Evolutionary conservation across 2,113 vertebrate species (phyloP).

Genomic region (Mormyrus lacerda): DNA sequence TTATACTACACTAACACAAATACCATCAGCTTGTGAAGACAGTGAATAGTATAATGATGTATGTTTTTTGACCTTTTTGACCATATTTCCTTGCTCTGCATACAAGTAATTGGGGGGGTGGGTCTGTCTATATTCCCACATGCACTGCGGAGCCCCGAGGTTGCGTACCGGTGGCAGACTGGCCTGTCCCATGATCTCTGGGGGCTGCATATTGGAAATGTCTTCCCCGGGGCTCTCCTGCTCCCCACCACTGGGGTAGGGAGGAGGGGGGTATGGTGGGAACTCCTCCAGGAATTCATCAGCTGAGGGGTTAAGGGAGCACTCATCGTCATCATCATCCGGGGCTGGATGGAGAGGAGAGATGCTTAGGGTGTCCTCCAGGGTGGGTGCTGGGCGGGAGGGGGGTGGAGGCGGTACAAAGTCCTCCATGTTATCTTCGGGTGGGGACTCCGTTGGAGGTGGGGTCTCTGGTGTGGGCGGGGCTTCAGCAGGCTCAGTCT

Average conservation of each 20-base stretch:
- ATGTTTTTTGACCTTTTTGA: neutral
- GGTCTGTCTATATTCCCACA: neutral
- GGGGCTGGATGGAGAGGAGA: slow-evolving; percentile 26
- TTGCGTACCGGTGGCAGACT: slow-evolving; percentile 83
- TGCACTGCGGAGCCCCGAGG: neutral
- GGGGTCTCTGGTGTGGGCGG: neutral
- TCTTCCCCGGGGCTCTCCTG: slow-evolving; percentile 79
- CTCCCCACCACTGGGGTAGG: slow-evolving; percentile 83
- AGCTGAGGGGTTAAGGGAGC: slow-evolving; percentile 55
- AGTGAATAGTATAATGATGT: neutral
- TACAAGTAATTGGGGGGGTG: slow-evolving; percentile 14
- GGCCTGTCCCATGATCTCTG: slow-evolving; percentile 87
- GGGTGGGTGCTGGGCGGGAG: slow-evolving; percentile 58
- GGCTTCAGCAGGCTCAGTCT: slow-evolving; percentile 1
- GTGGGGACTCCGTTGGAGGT: slow-evolving; percentile 30
- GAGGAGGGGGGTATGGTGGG: slow-evolving; percentile 89
- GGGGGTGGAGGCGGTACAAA: slow-evolving; percentile 56
- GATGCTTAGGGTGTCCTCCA: slow-evolving; percentile 44
- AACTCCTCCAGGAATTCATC: slow-evolving; percentile 87
- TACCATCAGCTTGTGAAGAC: neutral
- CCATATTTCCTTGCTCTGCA: slow-evolving; percentile 2
- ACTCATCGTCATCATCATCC: slow-evolving; percentile 34
- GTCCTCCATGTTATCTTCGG: slow-evolving; percentile 43
- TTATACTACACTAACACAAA: neutral
- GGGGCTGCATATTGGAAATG: slow-evolving; percentile 74